Base-by-base conservation (phyloP, 2,113 vertebrate species). In the Passer montanus region DNA sequence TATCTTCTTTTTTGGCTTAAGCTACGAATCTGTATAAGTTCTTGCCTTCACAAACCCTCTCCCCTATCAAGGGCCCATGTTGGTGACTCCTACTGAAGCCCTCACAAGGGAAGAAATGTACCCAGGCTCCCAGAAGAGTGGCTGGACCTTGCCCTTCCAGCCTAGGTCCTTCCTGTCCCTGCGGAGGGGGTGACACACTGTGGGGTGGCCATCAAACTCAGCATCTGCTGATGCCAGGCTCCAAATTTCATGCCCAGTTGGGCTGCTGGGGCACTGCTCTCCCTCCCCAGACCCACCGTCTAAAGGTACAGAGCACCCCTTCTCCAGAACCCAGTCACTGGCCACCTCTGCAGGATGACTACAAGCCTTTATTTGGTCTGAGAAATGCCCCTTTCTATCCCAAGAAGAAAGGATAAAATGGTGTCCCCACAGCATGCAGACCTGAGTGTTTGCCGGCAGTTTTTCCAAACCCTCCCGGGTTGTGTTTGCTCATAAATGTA, bases 181-280 rank as follows among this genome's bases (percentile, higher is more conserved):
- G 37, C 8, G 7, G 63, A 58, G 7, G 13, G 3, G 12, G 17
- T 68, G 58, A 41, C 44, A 31, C 0, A 2, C 15, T 30, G 10
- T 31, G 43, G 22, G 10, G 13, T 10, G 23, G 22, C 31, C 39
- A 43, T 27, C 35, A 75, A 70, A 59, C 11, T 33, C 55, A 5
- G 20, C 35, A 50, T 9, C 49, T n/a, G 39, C 43, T 68, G 70
- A 58, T 62, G 28, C 47, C 76, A 55, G 26, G 8, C 16, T 37
- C 49, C 26, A 37, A 6, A 59, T 41, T 11, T 14, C 2, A 2
- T 6, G 3, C 10, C 27, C 10, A 33, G 10, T 2, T 47, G n/a
- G n/a, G 43, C 47, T 56, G 11, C 33, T 46, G 44, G 8, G 22
- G 9, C 18, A 3, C 28, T 16, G 53, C 20, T 68, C 30, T 27